Percentiles rank a stretch among this genome's conserved stretches.
These are phyloP conservation scores for Conistra vaccinii DNA, from an alignment of 2,888 invertebrate genomes.

Conservation along the genomic window DNA sequence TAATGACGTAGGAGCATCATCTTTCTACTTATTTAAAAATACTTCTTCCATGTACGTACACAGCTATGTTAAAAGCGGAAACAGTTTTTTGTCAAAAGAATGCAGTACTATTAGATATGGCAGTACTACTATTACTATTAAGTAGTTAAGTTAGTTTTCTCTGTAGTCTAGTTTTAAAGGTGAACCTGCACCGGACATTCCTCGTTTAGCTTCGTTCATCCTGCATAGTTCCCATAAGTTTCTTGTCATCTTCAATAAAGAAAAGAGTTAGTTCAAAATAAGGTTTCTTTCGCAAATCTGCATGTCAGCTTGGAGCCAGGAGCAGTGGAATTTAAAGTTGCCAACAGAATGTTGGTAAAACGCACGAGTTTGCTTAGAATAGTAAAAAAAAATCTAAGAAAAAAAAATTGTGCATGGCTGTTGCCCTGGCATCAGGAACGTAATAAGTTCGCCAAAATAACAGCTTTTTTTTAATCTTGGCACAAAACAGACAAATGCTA, in stretches of 20 bases:
- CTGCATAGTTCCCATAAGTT: slow-evolving; percentile 6
- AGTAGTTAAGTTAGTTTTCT: slow-evolving; percentile 55
- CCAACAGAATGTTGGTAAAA: too few relatives aligned
- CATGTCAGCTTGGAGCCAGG: too few relatives aligned
- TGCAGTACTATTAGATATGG: slow-evolving; percentile 32
- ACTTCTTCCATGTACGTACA: slow-evolving; percentile 28
- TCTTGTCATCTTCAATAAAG: slow-evolving; percentile 8
- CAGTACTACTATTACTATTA: slow-evolving; percentile 8
- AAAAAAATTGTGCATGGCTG: too few relatives aligned
- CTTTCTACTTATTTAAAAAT: slow-evolving; percentile 53
- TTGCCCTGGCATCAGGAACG: too few relatives aligned
- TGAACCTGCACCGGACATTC: slow-evolving; percentile 12
- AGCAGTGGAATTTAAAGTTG: too few relatives aligned
- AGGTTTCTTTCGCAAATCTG: too few relatives aligned
- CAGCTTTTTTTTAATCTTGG: neutral
- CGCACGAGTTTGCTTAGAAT: too few relatives aligned
- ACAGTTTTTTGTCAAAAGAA: slow-evolving; percentile 31
- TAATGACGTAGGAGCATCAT: slow-evolving; percentile 5
- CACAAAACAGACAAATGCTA: neutral
- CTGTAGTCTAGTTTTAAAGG: slow-evolving; percentile 13
- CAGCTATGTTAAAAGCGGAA: slow-evolving; percentile 34
- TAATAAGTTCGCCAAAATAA: too few relatives aligned
- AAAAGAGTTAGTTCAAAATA: too few relatives aligned
- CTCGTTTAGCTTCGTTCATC: slow-evolving; percentile 16
- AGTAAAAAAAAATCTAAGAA: too few relatives aligned